phyloP scores from a whole-genome alignment of 2,888 invertebrate species.

The Leucoptera coffeella region DNA sequence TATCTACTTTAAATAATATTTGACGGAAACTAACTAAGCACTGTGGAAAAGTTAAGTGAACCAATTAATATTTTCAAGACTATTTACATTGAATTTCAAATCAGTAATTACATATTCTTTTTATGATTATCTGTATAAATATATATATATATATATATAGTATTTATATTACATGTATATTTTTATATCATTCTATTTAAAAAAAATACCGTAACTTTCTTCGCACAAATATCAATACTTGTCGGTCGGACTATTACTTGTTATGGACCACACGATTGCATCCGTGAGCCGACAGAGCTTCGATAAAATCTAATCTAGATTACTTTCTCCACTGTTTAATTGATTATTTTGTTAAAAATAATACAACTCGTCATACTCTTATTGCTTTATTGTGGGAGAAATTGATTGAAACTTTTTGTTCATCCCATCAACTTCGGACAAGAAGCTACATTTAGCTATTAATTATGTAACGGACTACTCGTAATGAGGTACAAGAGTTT shows the following conservation, averaged over 20 bases:
- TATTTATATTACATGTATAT: background rate
- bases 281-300: slow-evolving; percentile 37
- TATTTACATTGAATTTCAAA: background rate
- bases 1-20: too few relatives aligned
- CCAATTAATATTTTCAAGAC: slow-evolving; percentile 1
- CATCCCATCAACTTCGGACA: too few relatives aligned
- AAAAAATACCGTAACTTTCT: background rate
- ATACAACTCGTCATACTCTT: slow-evolving; percentile 40
- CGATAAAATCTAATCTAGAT: slow-evolving; percentile 47
- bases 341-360: slow-evolving; percentile 48
- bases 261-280: slow-evolving; percentile 30
- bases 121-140: too few relatives aligned
- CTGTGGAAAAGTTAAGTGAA: too few relatives aligned
- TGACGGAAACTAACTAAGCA: too few relatives aligned
- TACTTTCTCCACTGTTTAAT: slow-evolving; percentile 35
- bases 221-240: slow-evolving; percentile 15
- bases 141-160: too few relatives aligned
- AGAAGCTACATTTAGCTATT: too few relatives aligned
- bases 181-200: background rate
- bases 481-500: too few relatives aligned
- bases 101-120: background rate
- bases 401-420: too few relatives aligned
- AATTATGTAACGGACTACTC: too few relatives aligned
- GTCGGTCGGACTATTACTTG: slow-evolving; percentile 16
- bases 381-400: too few relatives aligned